Base-by-base conservation (phyloP, 2,888 invertebrate species). In the Xylota sylvarum region DNA sequence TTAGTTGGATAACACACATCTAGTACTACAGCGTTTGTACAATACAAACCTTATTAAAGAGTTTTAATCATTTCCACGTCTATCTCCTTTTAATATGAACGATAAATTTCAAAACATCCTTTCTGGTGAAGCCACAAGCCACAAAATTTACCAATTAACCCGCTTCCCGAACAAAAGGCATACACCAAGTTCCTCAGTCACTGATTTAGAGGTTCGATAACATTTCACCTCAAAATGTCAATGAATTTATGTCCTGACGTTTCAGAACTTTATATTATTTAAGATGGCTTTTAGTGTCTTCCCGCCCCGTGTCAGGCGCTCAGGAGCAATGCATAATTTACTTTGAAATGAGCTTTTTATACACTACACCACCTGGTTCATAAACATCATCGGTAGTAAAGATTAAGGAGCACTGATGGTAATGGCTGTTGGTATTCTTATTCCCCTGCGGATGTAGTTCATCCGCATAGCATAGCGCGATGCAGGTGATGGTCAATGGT, bases 321-420 rank as follows among this genome's bases (percentile, higher is more conserved):
- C 46, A 32, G 32, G 23, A 65, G 50, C 50, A 52, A 65, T 73
- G 84, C 69, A 84, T 70, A 74, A 84, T 74, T 79, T 69, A 74
- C 35, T 19, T 7, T 64, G 72, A 60, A 84, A 84, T 35, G 84
- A 79, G 84, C 69, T 64, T 85, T 79, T 70, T 76, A 85, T 80
- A 65, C 70, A 83, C 82, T 67, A 72, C 60, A 65, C 65, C 82
- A 85, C 80, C 84, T 80, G 80, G 65, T 80, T 76, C 74, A 76
- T 79, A 85, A 80, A 80, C 50, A 85, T 74, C 70, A 80, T 70
- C 80, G 65, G 74, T 76, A 56, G 64, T 80, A 80, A 85, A 85
- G 80, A 80, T 85, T 80, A 80, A 85, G 80, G 32, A 65, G 74
- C 46, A 76, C 27, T 74, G 84, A 85, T 80, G 74, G 64, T 46